These are phyloP conservation scores for Syngnathus typhle DNA, from an alignment of 2,113 vertebrate genomes.

Conservation along the genomic window DNA sequence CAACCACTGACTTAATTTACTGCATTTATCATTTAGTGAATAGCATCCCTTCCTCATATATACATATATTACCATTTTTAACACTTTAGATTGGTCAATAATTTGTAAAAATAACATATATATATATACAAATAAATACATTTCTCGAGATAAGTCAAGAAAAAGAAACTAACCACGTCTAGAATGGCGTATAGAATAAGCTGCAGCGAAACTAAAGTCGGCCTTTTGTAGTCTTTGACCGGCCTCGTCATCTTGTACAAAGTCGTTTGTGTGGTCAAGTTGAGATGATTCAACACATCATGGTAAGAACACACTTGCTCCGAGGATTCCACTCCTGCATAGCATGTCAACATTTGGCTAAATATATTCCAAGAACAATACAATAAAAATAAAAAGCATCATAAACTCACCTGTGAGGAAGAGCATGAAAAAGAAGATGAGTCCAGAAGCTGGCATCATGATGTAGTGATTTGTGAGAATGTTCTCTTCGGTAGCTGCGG, in stretches of 20 bases:
- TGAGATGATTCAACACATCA: slow-evolving; percentile 51
- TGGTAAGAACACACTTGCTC: slow-evolving; percentile 52
- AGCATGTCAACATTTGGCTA: no score
- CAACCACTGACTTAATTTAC: background rate
- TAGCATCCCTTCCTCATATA: no score
- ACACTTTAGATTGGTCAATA: no score
- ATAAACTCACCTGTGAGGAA: background rate
- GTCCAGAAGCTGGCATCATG: background rate
- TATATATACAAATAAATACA: no score
- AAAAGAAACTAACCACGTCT: slow-evolving; percentile 43
- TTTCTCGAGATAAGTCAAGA: background rate
- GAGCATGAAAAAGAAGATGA: background rate
- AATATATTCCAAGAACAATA: background rate
- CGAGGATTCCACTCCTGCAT: slow-evolving; percentile 14
- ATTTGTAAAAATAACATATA: no score
- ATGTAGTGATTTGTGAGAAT: background rate
- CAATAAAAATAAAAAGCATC: background rate
- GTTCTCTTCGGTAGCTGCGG: background rate
- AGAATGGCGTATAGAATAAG: slow-evolving; percentile 57
- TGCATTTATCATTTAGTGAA: no score
- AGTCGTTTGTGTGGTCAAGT: slow-evolving; percentile 41
- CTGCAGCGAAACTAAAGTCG: slow-evolving; percentile 43
- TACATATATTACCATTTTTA: no score
- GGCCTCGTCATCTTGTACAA: slow-evolving; percentile 49
- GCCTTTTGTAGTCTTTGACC: slow-evolving; percentile 42